Base-by-base conservation (phyloP, 2,888 invertebrate species). In the Epinotia bilunana region DNA sequence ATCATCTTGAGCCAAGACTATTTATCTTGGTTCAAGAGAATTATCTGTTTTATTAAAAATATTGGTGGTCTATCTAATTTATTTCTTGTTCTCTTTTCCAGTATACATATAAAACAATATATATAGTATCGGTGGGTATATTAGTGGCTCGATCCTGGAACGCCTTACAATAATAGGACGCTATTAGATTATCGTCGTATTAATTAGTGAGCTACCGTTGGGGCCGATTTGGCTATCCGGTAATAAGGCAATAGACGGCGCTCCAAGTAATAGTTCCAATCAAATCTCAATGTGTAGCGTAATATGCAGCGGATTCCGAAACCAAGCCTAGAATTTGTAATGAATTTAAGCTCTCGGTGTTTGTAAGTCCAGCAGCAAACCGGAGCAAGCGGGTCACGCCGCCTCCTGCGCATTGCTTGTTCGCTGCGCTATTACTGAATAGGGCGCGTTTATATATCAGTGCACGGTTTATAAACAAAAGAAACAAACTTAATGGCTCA, bases 341-440 rank as follows among this genome's bases (percentile, higher is more conserved):
- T 90, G 88, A 90, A 88, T 89, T 88, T 89, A 87, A 88, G 86
- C 82, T 81, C 76, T 85, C 79, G 73, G 84, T 87, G 89, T 83
- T 85, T 86, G 85, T 86, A 87, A 85, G 91, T 91, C 91, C 91
- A 91, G 91, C 87, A 89, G 83, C 81, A 87, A 93, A 92, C 84
- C 91, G 90, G 93, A 92, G 90, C 93, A 87, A 90, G 81, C 92
- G 79, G 90, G 93, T 93, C 93, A 93, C 93, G 93, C 87, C 84
- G 86, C 84, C 84, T 87, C 88, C 87, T 86, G 86, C 86, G 82
- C 79, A 85, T 79, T 80, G 82, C 81, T 79, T 77, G 74, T 79
- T 73, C 80, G 62, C 61, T 61, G 16, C 80, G 62, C 61, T 61
- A 20, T 61, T 53, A 61, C 33, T 33, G 46, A 33, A 12, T 49